Base-by-base conservation (phyloP, 2,113 vertebrate genomes). In the Corythoichthys haematopterus region DNA sequence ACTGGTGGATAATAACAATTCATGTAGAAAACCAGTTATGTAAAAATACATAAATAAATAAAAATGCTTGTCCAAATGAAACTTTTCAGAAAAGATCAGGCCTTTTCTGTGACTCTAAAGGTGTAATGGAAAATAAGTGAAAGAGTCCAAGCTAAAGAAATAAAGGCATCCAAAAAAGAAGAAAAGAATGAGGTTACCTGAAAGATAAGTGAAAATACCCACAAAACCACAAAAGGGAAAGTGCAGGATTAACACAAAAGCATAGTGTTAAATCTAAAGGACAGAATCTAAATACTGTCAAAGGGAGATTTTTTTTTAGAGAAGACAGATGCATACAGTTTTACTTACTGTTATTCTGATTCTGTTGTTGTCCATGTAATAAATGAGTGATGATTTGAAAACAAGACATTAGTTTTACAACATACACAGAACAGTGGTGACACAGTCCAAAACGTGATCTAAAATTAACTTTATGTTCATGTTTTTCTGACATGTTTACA, bases 401-500 rank as follows among this genome's bases (percentile, higher is more conserved):
- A 92, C 91, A 92, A 92, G 89, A 92, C 92, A 92, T 92, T 93
- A 92, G 88, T 88, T 88, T 87, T 84, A 87, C 88, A 89, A 91
- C 88, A 91, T 76, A 90, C 84, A 91, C 83, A 83, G 78, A 90
- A 92, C 90, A 91, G 79, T 85, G 62, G 84, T 76, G 84, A 85
- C 89, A 89, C 83, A 70, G 85, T 81, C 78, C 87, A 88, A 90
- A 87, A 89, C 69, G 55, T 48, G 40, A 14, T 15, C n/a, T 63
- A 35, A 51, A 9, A 14, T 1, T 15, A 36, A 58, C 15, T 38
- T 45, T 11, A 50, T n/a, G 2, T 1, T 3, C 10, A 68, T 10
- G 1, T 65, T 36, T 57, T 6, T 13, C 13, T 36, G 12, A 15
- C 9, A 55, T 33, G 52, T 2, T 33, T 52, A 1, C 3, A 28